phyloP scores from a whole-genome alignment of 2,113 vertebrate species.

The Sminthopsis crassicaudata region DNA sequence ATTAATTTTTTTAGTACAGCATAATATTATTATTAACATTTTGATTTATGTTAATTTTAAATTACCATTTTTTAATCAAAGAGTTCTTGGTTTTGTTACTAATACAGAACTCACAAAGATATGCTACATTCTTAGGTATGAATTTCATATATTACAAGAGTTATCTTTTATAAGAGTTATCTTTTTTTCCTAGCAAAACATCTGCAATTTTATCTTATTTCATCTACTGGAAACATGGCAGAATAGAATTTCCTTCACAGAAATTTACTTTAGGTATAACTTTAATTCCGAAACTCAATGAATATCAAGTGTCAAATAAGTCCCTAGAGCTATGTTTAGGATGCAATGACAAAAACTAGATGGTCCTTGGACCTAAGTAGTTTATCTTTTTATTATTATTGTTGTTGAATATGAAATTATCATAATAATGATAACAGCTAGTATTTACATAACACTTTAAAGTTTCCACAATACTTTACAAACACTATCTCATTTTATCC shows the following conservation, averaged over 20 bases:
- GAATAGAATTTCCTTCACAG: neutral
- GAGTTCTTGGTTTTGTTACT: neutral
- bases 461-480: neutral
- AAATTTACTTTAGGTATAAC: neutral
- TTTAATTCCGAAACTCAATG: neutral
- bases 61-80: neutral
- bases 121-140: neutral
- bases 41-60: neutral
- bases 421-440: neutral
- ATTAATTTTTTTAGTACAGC: neutral
- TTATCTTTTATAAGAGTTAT: neutral
- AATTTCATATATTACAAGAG: neutral
- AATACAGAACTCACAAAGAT: neutral
- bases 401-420: neutral
- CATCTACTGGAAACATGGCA: neutral
- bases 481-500: neutral
- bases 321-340: neutral
- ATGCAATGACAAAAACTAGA: neutral
- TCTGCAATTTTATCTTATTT: neutral
- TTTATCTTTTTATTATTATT: neutral
- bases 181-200: neutral
- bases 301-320: neutral
- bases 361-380: neutral
- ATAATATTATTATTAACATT: neutral
- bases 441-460: neutral